Conservation (phyloP, 2,888 invertebrate species). For the Brachyptera putata region DNA sequence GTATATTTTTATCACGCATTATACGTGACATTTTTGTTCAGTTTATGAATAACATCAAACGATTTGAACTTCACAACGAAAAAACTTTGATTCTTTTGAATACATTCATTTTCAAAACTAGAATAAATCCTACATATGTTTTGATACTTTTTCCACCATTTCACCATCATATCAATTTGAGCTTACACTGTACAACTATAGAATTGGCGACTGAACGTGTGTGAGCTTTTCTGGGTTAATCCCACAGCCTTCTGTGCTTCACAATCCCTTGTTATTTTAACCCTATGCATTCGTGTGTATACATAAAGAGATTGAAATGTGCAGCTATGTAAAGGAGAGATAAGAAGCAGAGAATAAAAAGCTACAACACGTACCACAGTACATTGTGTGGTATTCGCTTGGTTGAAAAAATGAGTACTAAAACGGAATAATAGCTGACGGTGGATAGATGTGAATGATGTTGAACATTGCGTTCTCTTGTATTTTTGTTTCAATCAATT, state of each 20-base stretch:
- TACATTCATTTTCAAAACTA: neutral
- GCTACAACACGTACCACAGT: neutral
- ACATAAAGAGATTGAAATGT: conserved; percentile 3
- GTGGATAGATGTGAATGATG: too few species aligned
- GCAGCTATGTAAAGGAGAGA: conserved; percentile 8
- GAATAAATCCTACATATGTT: neutral
- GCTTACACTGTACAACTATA: neutral
- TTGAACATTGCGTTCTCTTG: too few species aligned
- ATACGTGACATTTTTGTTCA: too few species aligned
- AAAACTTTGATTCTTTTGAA: neutral
- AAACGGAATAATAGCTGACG: too few species aligned
- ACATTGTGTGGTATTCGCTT: neutral
- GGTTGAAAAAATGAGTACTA: too few species aligned
- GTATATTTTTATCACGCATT: too few species aligned
- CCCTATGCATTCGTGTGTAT: neutral
- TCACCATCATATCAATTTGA: too few species aligned
- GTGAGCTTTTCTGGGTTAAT: neutral
- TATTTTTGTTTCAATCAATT: too few species aligned
- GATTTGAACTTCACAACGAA: too few species aligned
- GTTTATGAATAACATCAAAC: too few species aligned
- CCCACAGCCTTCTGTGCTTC: neutral
- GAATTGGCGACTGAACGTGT: neutral
- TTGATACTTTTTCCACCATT: neutral
- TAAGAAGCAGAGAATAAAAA: neutral
- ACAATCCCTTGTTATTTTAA: neutral